Conservation (phyloP, 1,140 invertebrate genomes). For the Aricia agestis region DNA sequence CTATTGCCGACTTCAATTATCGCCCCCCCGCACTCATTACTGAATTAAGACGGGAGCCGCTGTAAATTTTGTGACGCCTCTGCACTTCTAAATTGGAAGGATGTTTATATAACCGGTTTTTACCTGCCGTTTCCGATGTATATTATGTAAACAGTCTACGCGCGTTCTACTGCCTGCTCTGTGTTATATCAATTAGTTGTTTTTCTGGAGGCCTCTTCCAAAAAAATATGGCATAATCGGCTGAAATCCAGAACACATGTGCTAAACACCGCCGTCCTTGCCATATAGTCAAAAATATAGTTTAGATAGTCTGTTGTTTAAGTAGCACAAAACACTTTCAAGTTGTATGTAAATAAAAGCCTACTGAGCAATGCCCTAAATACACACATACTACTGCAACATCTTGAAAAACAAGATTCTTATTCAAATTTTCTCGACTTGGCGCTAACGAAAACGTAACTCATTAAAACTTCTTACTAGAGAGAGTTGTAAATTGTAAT, state of each 20-base stretch:
- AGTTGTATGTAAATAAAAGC: background rate
- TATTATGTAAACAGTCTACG: conserved; percentile 10
- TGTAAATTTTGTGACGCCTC: conserved; percentile 67
- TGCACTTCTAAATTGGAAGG: conserved; percentile 51
- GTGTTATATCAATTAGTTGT: background rate
- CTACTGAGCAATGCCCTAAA: background rate
- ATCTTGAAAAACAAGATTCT: background rate
- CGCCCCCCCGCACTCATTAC: conserved; percentile 71
- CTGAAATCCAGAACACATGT: too few species aligned
- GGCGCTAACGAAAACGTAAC: background rate
- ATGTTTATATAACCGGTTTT: conserved; percentile 47
- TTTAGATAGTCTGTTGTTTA: too few species aligned
- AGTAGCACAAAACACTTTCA: background rate
- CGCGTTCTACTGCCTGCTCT: background rate
- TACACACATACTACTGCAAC: background rate
- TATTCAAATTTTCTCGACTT: background rate
- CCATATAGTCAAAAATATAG: too few species aligned
- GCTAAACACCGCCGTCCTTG: too few species aligned
- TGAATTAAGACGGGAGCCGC: conserved; percentile 69
- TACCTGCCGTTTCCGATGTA: conserved; percentile 37
- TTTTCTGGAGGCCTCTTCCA: background rate
- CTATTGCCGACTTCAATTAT: conserved; percentile 71
- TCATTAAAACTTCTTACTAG: background rate
- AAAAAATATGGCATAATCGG: too few species aligned
- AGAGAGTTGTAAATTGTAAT: conserved; percentile 1